A percentile compares a stretch with the other conserved stretches of the same genome.
Evolutionary conservation across 1,140 invertebrate species (phyloP).

Genomic region (Macrocentrus cingulum): DNA sequence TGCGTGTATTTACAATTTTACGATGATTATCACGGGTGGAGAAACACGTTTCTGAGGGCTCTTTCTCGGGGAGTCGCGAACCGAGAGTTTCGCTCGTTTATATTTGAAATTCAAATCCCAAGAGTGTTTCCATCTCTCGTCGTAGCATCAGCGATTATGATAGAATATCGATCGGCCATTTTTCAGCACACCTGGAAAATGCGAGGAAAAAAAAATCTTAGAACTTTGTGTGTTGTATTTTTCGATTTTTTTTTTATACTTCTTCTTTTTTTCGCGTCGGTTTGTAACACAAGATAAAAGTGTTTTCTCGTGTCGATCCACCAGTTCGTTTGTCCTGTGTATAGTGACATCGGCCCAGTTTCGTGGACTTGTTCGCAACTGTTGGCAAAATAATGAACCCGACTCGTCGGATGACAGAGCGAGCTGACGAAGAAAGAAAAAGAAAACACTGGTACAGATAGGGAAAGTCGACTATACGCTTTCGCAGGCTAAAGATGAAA

Average conservation of each 20-base stretch:
- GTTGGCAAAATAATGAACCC: slow-evolving; percentile 15
- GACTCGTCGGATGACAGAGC: not conserved
- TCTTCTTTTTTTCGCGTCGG: no score
- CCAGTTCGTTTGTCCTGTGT: not conserved
- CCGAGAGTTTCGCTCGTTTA: not conserved
- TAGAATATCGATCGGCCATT: not conserved
- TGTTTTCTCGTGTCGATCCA: no score
- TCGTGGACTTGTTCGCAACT: slow-evolving; percentile 14
- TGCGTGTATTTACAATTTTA: slow-evolving; percentile 4
- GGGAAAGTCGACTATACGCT: no score
- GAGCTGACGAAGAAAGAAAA: not conserved
- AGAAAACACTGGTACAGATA: no score
- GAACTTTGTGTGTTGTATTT: no score
- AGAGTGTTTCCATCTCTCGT: not conserved
- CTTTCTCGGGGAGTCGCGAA: not conserved
- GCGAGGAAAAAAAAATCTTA: no score
- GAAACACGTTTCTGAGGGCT: not conserved
- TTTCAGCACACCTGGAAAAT: no score
- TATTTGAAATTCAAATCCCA: slow-evolving; percentile 2
- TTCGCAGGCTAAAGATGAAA: no score
- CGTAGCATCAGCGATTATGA: not conserved
- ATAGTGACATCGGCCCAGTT: slow-evolving; percentile 10
- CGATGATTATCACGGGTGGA: not conserved
- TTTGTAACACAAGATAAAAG: no score
- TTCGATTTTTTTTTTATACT: no score